Conservation (phyloP, 2,797 vertebrate species). For the Ptychobarbus kaznakovi region DNA sequence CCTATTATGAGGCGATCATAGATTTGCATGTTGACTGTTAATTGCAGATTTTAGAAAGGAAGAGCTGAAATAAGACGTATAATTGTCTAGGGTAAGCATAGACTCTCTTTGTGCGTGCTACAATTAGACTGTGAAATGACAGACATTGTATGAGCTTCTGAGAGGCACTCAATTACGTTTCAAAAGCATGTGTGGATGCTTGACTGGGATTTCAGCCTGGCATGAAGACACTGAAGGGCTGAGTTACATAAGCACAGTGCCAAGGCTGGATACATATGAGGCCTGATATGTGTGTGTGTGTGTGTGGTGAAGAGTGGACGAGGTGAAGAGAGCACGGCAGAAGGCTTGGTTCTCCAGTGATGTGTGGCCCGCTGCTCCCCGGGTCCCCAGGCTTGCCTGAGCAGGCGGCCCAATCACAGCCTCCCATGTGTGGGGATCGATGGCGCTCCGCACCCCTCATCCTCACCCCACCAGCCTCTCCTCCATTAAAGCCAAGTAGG, state of each 20-base stretch:
- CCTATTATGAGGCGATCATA: background rate
- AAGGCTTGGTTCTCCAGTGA: background rate
- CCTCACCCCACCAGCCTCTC: constrained; percentile 65
- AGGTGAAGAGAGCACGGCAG: background rate
- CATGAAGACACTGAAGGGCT: background rate
- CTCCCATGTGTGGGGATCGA: constrained; percentile 65
- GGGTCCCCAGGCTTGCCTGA: constrained; percentile 47
- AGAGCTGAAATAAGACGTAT: background rate
- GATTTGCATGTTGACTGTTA: constrained; percentile 6
- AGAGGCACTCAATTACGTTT: constrained; percentile 44
- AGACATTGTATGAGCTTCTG: constrained; percentile 4
- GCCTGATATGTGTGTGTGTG: constrained; percentile 11
- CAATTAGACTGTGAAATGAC: constrained; percentile 16
- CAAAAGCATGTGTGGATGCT: constrained; percentile 14
- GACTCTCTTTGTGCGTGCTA: background rate
- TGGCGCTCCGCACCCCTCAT: constrained; percentile 52
- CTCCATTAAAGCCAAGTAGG: constrained; percentile 73
- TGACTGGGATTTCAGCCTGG: constrained; percentile 24
- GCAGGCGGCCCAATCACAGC: constrained; percentile 24
- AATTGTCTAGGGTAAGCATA: background rate
- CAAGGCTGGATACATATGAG: background rate
- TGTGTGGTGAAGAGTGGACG: background rate
- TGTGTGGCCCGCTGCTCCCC: background rate
- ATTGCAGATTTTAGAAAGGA: constrained; percentile 9
- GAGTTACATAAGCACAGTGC: constrained; percentile 9